Percentiles rank a stretch among this genome's conserved stretches.
Evolutionary conservation across 2,797 vertebrate genomes (phyloP).

Genomic region (Neosilurus hyrtlii): DNA sequence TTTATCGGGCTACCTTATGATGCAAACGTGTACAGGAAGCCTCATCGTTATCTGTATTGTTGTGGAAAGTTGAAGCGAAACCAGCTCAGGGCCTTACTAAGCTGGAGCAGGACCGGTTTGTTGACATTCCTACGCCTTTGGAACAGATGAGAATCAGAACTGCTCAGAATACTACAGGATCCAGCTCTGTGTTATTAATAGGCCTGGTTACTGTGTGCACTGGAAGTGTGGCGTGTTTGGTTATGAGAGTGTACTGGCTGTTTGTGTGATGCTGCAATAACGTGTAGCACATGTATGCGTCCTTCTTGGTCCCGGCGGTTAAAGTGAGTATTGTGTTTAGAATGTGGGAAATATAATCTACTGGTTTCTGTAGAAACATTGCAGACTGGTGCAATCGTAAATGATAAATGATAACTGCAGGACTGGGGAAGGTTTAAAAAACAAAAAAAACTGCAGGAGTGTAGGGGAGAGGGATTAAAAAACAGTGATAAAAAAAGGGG

Average conservation of each 20-base stretch:
- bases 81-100: constrained; percentile 27
- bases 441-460: background rate
- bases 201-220: background rate
- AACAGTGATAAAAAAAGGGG: no score
- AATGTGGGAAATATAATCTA: background rate
- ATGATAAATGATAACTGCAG: background rate
- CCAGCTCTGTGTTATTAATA: constrained; percentile 23
- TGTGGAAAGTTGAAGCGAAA: constrained; percentile 17
- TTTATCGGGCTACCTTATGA: background rate
- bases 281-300: background rate
- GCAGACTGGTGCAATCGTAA: background rate
- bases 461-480: background rate
- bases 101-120: constrained; percentile 56
- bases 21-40: no score
- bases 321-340: background rate
- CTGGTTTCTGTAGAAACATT: background rate
- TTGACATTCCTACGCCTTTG: constrained; percentile 64
- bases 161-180: constrained; percentile 10
- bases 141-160: constrained; percentile 40
- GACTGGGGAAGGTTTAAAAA: background rate
- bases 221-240: no score
- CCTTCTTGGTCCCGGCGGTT: background rate
- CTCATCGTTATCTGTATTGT: constrained; percentile 12
- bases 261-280: background rate
- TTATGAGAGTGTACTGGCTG: background rate